phyloP scores from a whole-genome alignment of 2,888 invertebrate genomes.

The Pristionchus maxplancki region DNA sequence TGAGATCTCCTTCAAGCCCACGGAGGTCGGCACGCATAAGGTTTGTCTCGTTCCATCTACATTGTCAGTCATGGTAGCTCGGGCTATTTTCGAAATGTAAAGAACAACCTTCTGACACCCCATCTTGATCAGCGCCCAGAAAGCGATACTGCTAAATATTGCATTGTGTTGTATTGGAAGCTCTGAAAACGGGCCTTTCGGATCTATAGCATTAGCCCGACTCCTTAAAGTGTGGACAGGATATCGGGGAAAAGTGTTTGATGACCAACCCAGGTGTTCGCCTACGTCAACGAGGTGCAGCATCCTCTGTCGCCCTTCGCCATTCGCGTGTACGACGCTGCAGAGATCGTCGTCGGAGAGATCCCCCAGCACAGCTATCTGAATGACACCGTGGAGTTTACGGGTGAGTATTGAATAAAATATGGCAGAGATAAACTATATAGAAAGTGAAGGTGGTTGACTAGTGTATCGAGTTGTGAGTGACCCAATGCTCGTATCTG shows the following conservation, averaged over 20 bases:
- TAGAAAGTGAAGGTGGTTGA: too few relatives aligned
- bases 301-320: conserved; percentile 75
- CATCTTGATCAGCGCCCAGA: too few relatives aligned
- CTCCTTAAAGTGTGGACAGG: too few relatives aligned
- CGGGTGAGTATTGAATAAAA: too few relatives aligned
- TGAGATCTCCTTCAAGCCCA: conserved; percentile 85
- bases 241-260: too few relatives aligned
- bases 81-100: not conserved
- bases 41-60: conserved; percentile 47
- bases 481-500: conserved; percentile 90
- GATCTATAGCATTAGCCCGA: too few relatives aligned
- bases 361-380: conserved; percentile 90
- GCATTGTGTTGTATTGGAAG: too few relatives aligned
- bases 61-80: not conserved
- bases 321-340: conserved; percentile 81
- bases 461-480: too few relatives aligned
- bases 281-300: conserved; percentile 72
- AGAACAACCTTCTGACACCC: not conserved
- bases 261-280: conserved; percentile 67
- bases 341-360: conserved; percentile 93
- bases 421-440: too few relatives aligned
- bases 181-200: too few relatives aligned
- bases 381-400: conserved; percentile 81
- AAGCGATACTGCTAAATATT: too few relatives aligned
- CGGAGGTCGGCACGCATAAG: conserved; percentile 85